Conservation (phyloP, 37 sponge, comb jelly and placozoan genomes). For the Sycon ciliatum region DNA sequence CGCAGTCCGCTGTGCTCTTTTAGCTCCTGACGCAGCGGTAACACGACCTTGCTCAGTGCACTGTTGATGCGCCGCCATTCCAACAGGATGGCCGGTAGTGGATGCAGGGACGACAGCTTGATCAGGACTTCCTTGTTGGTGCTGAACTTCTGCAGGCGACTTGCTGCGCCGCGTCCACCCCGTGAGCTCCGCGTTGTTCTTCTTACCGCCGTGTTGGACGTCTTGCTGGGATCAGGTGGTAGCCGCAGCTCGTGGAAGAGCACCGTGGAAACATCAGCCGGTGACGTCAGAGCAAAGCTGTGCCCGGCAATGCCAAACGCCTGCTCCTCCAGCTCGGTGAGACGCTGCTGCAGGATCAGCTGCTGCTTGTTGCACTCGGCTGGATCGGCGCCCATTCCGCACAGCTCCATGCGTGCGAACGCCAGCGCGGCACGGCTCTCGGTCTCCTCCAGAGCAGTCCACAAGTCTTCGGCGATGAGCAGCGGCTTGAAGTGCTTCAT, state of each 20-base stretch:
- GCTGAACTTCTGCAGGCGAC: constrained; percentile 57
- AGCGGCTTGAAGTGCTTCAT: constrained; percentile 45
- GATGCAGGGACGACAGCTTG: constrained; percentile 68
- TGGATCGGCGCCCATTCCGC: constrained; percentile 73
- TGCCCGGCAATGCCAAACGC: constrained; percentile 54
- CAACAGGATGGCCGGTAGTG: constrained; percentile 69
- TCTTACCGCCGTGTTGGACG: background rate
- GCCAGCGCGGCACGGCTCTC: constrained; percentile 67
- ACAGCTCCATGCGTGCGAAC: constrained; percentile 72
- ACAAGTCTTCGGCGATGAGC: constrained; percentile 51
- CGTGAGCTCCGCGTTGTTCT: background rate
- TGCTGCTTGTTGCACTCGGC: constrained; percentile 42
- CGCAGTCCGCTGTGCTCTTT: constrained; percentile 16
- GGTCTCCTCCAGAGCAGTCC: constrained; percentile 45
- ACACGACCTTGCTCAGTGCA: constrained; percentile 70
- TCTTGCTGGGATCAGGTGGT: constrained; percentile 21
- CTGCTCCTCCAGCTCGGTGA: constrained; percentile 52
- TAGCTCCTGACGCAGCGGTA: constrained; percentile 56
- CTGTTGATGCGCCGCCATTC: constrained; percentile 76
- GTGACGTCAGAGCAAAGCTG: constrained; percentile 71
- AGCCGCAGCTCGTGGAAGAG: constrained; percentile 74
- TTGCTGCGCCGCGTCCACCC: constrained; percentile 18
- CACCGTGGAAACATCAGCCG: constrained; percentile 74
- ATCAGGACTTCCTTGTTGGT: constrained; percentile 83
- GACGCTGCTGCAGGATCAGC: constrained; percentile 36